These are phyloP conservation scores for Hemibagrus wyckioides DNA, from an alignment of 2,113 vertebrate species.

Conservation along the genomic window DNA sequence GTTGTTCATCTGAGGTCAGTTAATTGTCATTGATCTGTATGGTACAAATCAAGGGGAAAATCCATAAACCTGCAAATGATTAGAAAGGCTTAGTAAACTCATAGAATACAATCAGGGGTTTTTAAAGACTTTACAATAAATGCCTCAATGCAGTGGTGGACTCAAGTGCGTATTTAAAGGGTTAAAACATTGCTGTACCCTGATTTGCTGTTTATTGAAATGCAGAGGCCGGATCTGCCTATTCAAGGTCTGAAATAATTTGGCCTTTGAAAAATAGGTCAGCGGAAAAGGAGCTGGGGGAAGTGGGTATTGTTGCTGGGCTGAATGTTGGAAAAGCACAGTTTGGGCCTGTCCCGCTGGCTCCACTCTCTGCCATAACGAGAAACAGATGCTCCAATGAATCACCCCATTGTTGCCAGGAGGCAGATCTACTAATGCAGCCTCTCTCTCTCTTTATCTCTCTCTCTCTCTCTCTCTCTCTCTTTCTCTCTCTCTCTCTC, in stretches of 20 bases:
- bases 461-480: conserved; percentile 40
- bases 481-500: conserved; percentile 46
- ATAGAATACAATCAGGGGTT: not conserved
- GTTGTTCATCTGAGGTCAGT: not conserved
- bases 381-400: conserved; percentile 81
- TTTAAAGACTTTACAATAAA: not conserved
- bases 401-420: conserved; percentile 79
- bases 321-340: conserved; percentile 70
- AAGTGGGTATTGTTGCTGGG: conserved; percentile 70
- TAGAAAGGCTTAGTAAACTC: not conserved
- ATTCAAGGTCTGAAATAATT: conserved; percentile 47
- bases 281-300: conserved; percentile 70
- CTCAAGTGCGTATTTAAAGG: not conserved
- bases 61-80: not conserved
- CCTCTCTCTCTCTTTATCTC: conserved; percentile 48
- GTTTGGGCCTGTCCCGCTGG: conserved; percentile 73
- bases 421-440: conserved; percentile 40
- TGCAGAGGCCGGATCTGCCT: conserved; percentile 44
- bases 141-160: not conserved
- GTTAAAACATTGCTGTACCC: conserved; percentile 6
- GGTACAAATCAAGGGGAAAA: not conserved
- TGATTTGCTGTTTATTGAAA: conserved; percentile 13
- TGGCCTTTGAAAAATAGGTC: conserved; percentile 73
- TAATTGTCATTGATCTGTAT: not conserved
- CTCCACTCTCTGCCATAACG: conserved; percentile 66